Percentiles rank a stretch among this genome's conserved stretches.
Conservation (phyloP, 2,113 vertebrate genomes). For the Myxocyprinus asiaticus region DNA sequence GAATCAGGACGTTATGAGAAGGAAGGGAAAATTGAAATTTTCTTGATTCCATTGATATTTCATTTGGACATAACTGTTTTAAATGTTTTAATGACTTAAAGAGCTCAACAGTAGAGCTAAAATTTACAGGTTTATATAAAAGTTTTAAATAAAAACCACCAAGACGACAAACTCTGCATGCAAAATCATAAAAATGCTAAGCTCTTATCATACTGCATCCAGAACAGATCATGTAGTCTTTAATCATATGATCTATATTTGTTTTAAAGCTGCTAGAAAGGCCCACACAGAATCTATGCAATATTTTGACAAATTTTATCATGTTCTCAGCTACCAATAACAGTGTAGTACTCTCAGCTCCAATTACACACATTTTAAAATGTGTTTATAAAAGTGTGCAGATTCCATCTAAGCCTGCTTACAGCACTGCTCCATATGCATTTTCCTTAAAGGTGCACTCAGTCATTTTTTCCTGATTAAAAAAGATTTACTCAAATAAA, state of each 20-base stretch:
- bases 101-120: not conserved
- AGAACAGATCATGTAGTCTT: not conserved
- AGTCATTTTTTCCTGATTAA: too few species aligned
- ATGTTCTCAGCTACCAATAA: too few species aligned
- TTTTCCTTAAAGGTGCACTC: too few species aligned
- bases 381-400: too few species aligned
- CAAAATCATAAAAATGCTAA: not conserved
- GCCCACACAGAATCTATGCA: not conserved
- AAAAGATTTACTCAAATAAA: too few species aligned
- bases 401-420: too few species aligned
- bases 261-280: not conserved
- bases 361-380: too few species aligned
- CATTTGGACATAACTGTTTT: not conserved
- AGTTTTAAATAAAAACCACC: not conserved
- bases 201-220: not conserved
- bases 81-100: not conserved
- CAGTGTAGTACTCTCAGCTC: too few species aligned
- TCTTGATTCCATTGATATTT: not conserved
- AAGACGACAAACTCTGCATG: too few species aligned
- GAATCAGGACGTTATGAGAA: conserved; percentile 5
- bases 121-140: not conserved
- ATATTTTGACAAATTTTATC: too few species aligned
- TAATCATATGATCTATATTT: not conserved
- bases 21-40: not conserved
- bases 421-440: too few species aligned